Percentiles rank a stretch among this genome's conserved stretches.
Evolutionary conservation across 2,888 invertebrate species (phyloP).

Genomic region (Urechis unicinctus): DNA sequence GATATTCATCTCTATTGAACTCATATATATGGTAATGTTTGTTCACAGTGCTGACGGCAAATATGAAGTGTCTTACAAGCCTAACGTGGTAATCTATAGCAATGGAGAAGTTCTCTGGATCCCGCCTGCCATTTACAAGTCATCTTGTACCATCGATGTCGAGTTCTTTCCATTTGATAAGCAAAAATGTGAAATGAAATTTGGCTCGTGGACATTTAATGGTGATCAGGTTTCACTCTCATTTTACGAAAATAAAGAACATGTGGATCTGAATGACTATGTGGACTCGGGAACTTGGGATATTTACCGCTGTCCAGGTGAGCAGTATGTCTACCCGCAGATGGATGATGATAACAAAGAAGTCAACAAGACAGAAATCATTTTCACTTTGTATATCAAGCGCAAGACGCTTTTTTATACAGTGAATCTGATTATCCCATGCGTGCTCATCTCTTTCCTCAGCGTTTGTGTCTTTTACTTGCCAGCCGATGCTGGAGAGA

Average conservation of each 20-base stretch:
- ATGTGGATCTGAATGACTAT: slow-evolving; percentile 47
- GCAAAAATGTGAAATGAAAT: slow-evolving; percentile 99
- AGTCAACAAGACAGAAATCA: slow-evolving; percentile 59
- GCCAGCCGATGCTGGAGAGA: slow-evolving; percentile 98
- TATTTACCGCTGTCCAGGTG: slow-evolving; percentile 44
- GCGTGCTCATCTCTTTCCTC: slow-evolving; percentile 96
- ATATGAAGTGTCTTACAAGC: slow-evolving; percentile 98
- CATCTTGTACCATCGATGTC: slow-evolving; percentile 98
- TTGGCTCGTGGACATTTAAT: slow-evolving; percentile 61
- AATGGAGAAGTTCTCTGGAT: slow-evolving; percentile 95
- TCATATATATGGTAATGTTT: no score
- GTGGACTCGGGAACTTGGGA: slow-evolving; percentile 50
- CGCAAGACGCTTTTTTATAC: slow-evolving; percentile 98
- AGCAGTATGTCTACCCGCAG: slow-evolving; percentile 16
- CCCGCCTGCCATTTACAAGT: slow-evolving; percentile 98
- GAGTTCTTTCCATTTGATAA: slow-evolving; percentile 99
- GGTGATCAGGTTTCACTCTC: slow-evolving; percentile 40
- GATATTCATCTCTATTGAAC: no score
- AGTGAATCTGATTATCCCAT: slow-evolving; percentile 97
- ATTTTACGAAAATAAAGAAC: slow-evolving; percentile 36
- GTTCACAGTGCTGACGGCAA: slow-evolving; percentile 99
- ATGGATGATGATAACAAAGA: slow-evolving; percentile 31
- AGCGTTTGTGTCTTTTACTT: slow-evolving; percentile 90
- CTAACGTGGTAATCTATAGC: slow-evolving; percentile 96
- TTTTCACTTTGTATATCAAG: slow-evolving; percentile 77